phyloP scores from a whole-genome alignment of 2,113 vertebrate species.

The Trachemys scripta region DNA sequence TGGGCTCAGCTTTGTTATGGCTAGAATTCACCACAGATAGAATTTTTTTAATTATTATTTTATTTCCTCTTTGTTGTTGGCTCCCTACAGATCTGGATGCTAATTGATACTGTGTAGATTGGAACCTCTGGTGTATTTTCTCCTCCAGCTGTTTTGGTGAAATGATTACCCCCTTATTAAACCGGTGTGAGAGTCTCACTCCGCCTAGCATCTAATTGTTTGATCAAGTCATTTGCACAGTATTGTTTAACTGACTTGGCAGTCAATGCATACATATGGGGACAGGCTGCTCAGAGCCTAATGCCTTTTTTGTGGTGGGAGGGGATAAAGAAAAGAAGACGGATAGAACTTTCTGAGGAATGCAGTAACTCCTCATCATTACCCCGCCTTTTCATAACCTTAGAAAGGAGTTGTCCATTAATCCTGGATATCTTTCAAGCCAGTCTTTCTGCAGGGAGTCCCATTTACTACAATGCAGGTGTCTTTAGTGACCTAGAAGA shows the following conservation, averaged over 20 bases:
- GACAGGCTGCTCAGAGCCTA: neutral
- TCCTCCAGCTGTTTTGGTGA: rapidly evolving
- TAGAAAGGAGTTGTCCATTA: neutral
- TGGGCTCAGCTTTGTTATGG: neutral
- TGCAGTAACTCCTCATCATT: neutral
- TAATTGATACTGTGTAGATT: neutral
- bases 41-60: neutral
- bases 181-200: neutral
- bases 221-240: neutral
- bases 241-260: neutral
- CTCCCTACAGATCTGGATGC: neutral
- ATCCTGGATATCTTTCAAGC: neutral
- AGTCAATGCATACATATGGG: neutral
- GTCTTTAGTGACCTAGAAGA: neutral
- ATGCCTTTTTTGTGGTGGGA: neutral
- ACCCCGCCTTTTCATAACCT: rapidly evolving
- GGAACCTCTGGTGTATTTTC: neutral
- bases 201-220: neutral
- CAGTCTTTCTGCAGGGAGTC: neutral
- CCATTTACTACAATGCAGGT: neutral
- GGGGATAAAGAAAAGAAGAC: rapidly evolving
- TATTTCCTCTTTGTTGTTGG: neutral
- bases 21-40: neutral
- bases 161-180: neutral
- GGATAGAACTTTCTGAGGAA: neutral